Base-by-base conservation (phyloP, 2,888 invertebrate species). In the Lithophane socia region DNA sequence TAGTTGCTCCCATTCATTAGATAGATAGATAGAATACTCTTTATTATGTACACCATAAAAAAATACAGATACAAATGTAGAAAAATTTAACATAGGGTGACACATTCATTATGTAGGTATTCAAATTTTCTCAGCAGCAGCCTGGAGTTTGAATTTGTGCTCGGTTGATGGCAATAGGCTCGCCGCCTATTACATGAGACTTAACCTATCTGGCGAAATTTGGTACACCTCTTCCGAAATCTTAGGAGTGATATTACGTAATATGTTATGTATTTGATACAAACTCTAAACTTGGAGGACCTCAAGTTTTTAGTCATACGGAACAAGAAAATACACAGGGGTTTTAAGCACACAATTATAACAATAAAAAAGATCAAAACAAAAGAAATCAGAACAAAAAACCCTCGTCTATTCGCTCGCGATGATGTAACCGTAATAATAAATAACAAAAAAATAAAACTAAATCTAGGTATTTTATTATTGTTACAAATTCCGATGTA, bases 401-500 rank as follows among this genome's bases (percentile, higher is more conserved):
- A 44, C 18, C 18, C 18, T 47, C 5, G 4, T 24, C 5, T 42
- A 21, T 18, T 61, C n/a, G 42, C n/a, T 16, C 16, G 13, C 21
- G 58, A 66, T 24, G 13, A 58, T 52, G 8, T 13, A 3, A 21
- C 54, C 24, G 37, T 65, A 24, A 56, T 5, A 37, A 66, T 3
- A 37, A 4, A 58, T 2, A 49, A 68, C 16, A 65, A 77, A 65
- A 68, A 75, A 64, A 29, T 29, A 10, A 65, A 56, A 8, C 37
- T 10, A 37, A n/a, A 60, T n/a, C n/a, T 29, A 47, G 44, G 5
- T 64, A 68, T 72, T 71, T 81, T 72, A 69, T 65, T 79, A 65
- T 85, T 81, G 85, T 65, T 65, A 75, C 71, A 69, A 85, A 76
- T 82, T 76, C 68, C 61, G 16, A 85, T 72, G 85, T 81, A 85